phyloP scores from a whole-genome alignment of 2,888 invertebrate species.

The Chironomus riparius region DNA sequence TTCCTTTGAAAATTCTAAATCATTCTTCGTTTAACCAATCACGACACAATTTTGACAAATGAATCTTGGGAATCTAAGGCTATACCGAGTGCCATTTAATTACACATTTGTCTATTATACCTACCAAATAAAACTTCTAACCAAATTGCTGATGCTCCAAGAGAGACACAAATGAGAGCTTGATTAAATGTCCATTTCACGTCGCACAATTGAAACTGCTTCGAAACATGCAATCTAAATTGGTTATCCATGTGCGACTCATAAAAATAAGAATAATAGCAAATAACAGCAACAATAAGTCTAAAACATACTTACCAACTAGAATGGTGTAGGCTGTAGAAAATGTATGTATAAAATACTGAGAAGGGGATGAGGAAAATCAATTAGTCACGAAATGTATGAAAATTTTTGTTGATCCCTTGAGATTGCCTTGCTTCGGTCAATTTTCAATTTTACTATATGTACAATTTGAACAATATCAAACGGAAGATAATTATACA shows the following conservation, averaged over 20 bases:
- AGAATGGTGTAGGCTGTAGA: neutral
- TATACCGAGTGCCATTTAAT: conserved; percentile 6
- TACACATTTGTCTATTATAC: neutral
- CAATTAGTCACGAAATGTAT: conserved; percentile 25
- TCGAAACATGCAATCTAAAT: conserved; percentile 9
- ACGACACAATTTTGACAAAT: neutral
- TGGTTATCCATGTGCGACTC: neutral
- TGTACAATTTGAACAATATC: neutral
- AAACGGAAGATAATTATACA: neutral
- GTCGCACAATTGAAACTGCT: neutral
- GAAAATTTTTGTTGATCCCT: conserved; percentile 21
- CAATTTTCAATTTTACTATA: conserved; percentile 5
- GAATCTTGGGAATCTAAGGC: neutral
- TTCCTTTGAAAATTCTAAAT: too few species aligned
- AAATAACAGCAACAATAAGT: neutral
- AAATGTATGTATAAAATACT: too few species aligned
- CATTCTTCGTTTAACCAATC: too few species aligned
- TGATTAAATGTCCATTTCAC: conserved; percentile 24
- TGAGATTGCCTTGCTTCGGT: neutral
- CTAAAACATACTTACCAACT: neutral
- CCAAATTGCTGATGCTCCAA: neutral
- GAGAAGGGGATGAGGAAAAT: neutral
- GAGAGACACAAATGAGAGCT: neutral
- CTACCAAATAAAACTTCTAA: neutral
- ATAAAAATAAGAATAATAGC: neutral